Evolutionary conservation across 2,113 vertebrate genomes (phyloP).

Genomic region (Pedionomus torquatus): DNA sequence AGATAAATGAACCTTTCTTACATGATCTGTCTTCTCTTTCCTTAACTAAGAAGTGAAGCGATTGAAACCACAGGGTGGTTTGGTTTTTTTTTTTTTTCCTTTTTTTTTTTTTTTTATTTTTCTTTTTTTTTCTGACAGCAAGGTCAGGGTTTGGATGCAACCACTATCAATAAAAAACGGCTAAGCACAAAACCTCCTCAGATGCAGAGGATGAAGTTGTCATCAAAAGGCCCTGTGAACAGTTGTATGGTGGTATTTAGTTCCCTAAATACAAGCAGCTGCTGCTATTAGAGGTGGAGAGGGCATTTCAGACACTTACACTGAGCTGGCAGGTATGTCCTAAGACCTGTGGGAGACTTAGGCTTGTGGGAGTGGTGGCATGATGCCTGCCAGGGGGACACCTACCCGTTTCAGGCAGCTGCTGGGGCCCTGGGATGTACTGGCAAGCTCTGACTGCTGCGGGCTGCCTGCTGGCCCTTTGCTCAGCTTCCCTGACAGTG

Average conservation of each 20-base stretch:
- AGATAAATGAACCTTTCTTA: slow-evolving; percentile 36
- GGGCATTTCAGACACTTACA: accelerated
- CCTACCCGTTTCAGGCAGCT: not conserved
- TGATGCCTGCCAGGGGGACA: not conserved
- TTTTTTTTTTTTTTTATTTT: not conserved
- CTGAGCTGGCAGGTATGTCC: accelerated
- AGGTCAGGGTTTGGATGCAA: not conserved
- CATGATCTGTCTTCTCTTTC: not conserved
- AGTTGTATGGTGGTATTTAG: not conserved
- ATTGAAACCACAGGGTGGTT: not conserved
- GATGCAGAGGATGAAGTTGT: not conserved
- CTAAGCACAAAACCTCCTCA: not conserved
- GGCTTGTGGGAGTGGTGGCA: not conserved
- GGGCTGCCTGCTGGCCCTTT: not conserved
- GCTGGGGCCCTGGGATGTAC: not conserved
- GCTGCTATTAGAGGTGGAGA: not conserved
- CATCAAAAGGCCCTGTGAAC: not conserved
- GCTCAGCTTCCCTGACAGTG: accelerated
- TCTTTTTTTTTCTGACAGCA: not conserved
- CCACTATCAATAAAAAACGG: not conserved
- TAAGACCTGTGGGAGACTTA: not conserved
- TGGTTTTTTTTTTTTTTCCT: no score
- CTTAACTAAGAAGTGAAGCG: slow-evolving; percentile 3
- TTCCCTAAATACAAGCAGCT: not conserved
- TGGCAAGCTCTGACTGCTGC: not conserved